A percentile compares a stretch with the other conserved stretches of the same genome.
Conservation (phyloP, 2,888 invertebrate species). For the Nomada hirtipes region DNA sequence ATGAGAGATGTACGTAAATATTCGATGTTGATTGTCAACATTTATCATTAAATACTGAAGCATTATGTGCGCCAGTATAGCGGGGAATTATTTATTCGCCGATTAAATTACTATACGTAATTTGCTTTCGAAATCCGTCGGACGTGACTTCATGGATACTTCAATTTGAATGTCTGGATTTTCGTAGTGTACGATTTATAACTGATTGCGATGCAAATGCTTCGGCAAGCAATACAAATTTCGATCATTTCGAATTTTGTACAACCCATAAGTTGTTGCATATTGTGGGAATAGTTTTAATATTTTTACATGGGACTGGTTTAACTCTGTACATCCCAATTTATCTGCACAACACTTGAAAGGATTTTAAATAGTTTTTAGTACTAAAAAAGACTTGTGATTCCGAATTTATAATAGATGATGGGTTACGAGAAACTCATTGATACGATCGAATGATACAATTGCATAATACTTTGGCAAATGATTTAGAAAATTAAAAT, state of each 20-base stretch:
- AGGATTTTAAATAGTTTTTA: too few relatives aligned
- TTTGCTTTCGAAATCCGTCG: slow-evolving; percentile 1
- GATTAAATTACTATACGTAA: slow-evolving; percentile 11
- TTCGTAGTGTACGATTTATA: background rate
- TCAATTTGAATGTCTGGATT: background rate
- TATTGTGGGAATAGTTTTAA: too few relatives aligned
- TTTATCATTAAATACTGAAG: slow-evolving; percentile 47
- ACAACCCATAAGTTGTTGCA: too few relatives aligned
- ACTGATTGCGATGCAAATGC: background rate
- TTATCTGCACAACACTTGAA: too few relatives aligned
- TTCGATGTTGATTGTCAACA: slow-evolving; percentile 49
- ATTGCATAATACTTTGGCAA: too few relatives aligned
- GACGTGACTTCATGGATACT: background rate
- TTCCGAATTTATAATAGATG: too few relatives aligned
- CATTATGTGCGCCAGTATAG: slow-evolving; percentile 9
- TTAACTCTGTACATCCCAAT: background rate
- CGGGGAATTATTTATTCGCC: slow-evolving; percentile 37
- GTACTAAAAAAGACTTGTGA: too few relatives aligned
- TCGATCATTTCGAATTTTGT: background rate
- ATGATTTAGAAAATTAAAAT: too few relatives aligned
- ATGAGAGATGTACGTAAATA: slow-evolving; percentile 39
- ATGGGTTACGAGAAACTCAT: too few relatives aligned
- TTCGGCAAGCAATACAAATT: background rate
- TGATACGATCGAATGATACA: too few relatives aligned
- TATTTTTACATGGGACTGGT: too few relatives aligned